A percentile compares a stretch with the other conserved stretches of the same genome.
These are phyloP conservation scores for Setipinna tenuifilis DNA, from an alignment of 2,797 vertebrate genomes.

Conservation along the genomic window DNA sequence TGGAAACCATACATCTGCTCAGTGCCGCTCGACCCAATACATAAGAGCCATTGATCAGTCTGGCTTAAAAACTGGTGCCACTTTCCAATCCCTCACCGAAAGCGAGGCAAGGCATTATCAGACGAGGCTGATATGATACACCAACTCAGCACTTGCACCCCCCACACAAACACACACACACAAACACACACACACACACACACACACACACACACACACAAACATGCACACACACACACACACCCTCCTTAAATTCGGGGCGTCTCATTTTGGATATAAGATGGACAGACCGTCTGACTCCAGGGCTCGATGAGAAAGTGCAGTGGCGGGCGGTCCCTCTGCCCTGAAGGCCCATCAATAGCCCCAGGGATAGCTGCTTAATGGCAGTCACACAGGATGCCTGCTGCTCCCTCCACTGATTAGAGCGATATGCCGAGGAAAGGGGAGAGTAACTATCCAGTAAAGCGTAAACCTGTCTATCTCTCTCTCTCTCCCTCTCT, in stretches of 20 bases:
- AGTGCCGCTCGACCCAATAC: slow-evolving; percentile 78
- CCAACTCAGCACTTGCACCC: slow-evolving; percentile 76
- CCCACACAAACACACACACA: slow-evolving; percentile 28
- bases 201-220: too few relatives aligned
- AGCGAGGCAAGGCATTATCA: slow-evolving; percentile 81
- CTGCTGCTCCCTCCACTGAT: slow-evolving; percentile 73
- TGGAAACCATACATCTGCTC: slow-evolving; percentile 78
- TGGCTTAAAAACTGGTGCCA: slow-evolving; percentile 81
- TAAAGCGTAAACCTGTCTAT: slow-evolving; percentile 49
- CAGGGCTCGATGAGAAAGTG: slow-evolving; percentile 69
- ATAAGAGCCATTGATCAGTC: slow-evolving; percentile 83
- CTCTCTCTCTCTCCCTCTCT: slow-evolving; percentile 32
- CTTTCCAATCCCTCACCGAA: slow-evolving; percentile 76
- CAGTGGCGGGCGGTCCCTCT: slow-evolving; percentile 59
- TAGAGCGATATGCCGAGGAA: slow-evolving; percentile 56
- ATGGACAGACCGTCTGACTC: slow-evolving; percentile 85
- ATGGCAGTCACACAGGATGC: slow-evolving; percentile 67
- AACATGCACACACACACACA: slow-evolving; percentile 39
- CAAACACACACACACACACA: too few relatives aligned
- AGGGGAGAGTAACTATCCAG: slow-evolving; percentile 65
- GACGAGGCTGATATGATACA: slow-evolving; percentile 77
- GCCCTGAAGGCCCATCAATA: slow-evolving; percentile 71
- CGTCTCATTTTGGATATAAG: slow-evolving; percentile 64
- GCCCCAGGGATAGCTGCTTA: slow-evolving; percentile 71
- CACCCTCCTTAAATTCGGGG: slow-evolving; percentile 67